These are phyloP conservation scores for Spisula solida DNA, from an alignment of 2,888 invertebrate species.

Conservation along the genomic window DNA sequence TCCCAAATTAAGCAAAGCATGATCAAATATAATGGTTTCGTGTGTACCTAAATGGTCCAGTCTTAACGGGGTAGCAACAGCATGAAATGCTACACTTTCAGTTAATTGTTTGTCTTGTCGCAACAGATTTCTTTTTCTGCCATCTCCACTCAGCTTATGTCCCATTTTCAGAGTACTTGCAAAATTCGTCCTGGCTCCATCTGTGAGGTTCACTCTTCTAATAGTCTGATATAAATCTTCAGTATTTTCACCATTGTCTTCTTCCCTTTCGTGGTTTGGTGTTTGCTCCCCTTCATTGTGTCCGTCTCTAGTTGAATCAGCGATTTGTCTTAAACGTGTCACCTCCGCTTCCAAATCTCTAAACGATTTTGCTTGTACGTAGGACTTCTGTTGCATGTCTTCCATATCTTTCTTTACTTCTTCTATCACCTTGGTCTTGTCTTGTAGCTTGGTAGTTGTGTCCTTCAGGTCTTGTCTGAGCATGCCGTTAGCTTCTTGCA, in stretches of 20 bases:
- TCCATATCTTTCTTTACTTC: constrained; percentile 9
- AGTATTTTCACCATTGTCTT: background rate
- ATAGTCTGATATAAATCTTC: background rate
- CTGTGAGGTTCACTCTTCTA: background rate
- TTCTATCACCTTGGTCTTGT: background rate
- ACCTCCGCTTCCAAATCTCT: background rate
- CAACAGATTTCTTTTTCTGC: background rate
- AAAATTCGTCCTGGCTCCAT: background rate
- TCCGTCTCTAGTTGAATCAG: background rate
- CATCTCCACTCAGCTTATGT: background rate
- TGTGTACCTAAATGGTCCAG: constrained; percentile 6
- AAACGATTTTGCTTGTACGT: background rate
- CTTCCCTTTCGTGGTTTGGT: background rate
- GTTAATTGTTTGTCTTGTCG: too few relatives aligned
- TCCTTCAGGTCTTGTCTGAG: background rate
- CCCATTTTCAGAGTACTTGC: too few relatives aligned
- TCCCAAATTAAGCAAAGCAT: background rate
- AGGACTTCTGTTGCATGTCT: background rate
- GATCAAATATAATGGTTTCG: constrained; percentile 34
- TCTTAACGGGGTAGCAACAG: background rate
- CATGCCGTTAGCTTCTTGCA: background rate
- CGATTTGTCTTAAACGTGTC: background rate
- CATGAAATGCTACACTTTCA: constrained; percentile 31
- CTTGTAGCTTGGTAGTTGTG: constrained; percentile 1
- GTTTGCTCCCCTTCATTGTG: background rate